phyloP scores from a whole-genome alignment of 1,140 invertebrate genomes.

The Cepaea nemoralis region DNA sequence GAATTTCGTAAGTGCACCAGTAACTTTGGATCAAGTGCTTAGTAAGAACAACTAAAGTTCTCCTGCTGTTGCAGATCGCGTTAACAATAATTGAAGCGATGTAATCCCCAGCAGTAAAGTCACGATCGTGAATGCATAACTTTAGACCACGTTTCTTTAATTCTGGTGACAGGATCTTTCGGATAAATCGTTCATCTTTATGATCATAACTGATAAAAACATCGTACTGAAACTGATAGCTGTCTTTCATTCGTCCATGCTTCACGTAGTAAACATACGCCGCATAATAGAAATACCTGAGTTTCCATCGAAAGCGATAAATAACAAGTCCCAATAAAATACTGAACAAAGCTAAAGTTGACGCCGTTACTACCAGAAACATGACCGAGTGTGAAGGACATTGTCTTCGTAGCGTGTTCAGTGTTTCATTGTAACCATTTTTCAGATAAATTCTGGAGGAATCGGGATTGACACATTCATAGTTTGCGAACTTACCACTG shows the following conservation, averaged over 20 bases:
- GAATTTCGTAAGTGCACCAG: slow-evolving; percentile 79
- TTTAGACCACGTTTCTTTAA: slow-evolving; percentile 47
- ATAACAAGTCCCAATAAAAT: slow-evolving; percentile 33
- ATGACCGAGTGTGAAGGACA: background rate
- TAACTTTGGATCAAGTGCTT: slow-evolving; percentile 78
- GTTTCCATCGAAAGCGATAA: slow-evolving; percentile 54
- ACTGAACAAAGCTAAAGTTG: slow-evolving; percentile 30
- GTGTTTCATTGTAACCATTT: background rate
- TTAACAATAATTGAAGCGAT: slow-evolving; percentile 77
- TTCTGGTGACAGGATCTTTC: slow-evolving; percentile 36
- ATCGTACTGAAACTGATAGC: slow-evolving; percentile 47
- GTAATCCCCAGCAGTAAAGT: slow-evolving; percentile 57
- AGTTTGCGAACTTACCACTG: background rate
- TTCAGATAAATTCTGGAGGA: background rate
- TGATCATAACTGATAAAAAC: slow-evolving; percentile 57
- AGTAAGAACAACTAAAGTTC: slow-evolving; percentile 77
- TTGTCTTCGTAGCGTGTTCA: background rate
- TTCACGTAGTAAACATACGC: slow-evolving; percentile 40
- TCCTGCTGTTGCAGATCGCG: slow-evolving; percentile 76
- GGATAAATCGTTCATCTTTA: slow-evolving; percentile 46
- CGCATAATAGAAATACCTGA: slow-evolving; percentile 56
- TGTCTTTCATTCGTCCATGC: too few relatives aligned
- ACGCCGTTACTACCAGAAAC: slow-evolving; percentile 33
- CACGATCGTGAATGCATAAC: slow-evolving; percentile 57
- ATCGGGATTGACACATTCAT: background rate